phyloP scores from a whole-genome alignment of 2,888 invertebrate species.

The Drosophila kanekoi region DNA sequence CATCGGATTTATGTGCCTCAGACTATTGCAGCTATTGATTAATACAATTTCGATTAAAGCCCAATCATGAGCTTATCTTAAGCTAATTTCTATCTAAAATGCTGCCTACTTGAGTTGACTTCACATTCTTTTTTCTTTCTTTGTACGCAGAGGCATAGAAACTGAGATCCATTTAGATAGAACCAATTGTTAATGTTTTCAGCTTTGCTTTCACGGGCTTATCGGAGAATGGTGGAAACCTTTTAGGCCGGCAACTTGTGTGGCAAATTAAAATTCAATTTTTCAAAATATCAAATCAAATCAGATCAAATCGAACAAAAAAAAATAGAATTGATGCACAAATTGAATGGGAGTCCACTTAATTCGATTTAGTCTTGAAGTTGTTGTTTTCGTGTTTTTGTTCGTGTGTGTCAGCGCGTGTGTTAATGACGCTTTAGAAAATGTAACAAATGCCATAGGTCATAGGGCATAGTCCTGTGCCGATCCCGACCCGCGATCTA shows the following conservation, averaged over 20 bases:
- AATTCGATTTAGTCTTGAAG: slow-evolving; percentile 72
- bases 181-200: slow-evolving; percentile 44
- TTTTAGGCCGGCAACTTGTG: slow-evolving; percentile 69
- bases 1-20: not conserved
- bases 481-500: not conserved
- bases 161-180: slow-evolving; percentile 25
- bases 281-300: slow-evolving; percentile 66
- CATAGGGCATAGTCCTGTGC: too few relatives aligned
- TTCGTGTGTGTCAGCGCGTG: slow-evolving; percentile 48
- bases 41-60: slow-evolving; percentile 16
- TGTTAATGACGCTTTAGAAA: slow-evolving; percentile 66
- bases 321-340: slow-evolving; percentile 45
- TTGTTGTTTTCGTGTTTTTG: slow-evolving; percentile 27
- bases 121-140: too few relatives aligned
- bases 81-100: slow-evolving; percentile 2
- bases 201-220: slow-evolving; percentile 56
- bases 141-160: not conserved
- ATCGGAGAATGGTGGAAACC: slow-evolving; percentile 70
- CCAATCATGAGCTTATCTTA: slow-evolving; percentile 6
- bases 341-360: slow-evolving; percentile 67
- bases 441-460: slow-evolving; percentile 32
- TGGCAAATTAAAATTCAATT: slow-evolving; percentile 80
- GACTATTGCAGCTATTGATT: slow-evolving; percentile 5
- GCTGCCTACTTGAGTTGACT: slow-evolving; percentile 22
- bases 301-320: slow-evolving; percentile 48